Conservation (phyloP, 2,797 vertebrate genomes). For the Netta rufina region DNA sequence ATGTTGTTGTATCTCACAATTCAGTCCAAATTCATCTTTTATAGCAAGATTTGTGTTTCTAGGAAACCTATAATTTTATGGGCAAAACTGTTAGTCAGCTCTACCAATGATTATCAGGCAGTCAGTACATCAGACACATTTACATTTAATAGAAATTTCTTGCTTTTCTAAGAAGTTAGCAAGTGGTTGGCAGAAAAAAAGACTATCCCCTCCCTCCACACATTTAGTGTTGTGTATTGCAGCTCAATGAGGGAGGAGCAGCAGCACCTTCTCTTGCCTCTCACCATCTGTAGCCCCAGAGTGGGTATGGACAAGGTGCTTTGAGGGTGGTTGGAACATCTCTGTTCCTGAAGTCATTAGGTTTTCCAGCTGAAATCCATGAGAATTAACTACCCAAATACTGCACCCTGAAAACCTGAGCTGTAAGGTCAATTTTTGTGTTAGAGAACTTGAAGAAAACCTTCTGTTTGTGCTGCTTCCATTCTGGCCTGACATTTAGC, state of each 20-base stretch:
- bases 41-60: background rate
- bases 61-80: background rate
- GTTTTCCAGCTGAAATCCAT: background rate
- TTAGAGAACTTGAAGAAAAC: background rate
- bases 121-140: background rate
- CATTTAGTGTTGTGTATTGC: background rate
- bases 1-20: background rate
- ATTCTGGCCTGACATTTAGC: constrained; percentile 19
- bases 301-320: background rate
- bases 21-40: background rate
- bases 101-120: background rate
- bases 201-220: accelerated
- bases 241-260: background rate
- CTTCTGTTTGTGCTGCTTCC: background rate
- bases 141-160: background rate
- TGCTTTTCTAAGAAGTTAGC: background rate
- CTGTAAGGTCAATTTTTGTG: background rate
- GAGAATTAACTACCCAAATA: background rate
- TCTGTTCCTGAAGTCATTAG: background rate
- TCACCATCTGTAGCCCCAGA: background rate
- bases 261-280: background rate
- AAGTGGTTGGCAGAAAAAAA: background rate
- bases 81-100: background rate
- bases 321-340: background rate
- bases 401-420: background rate